Conservation (phyloP, 2,888 invertebrate species). For the Phytoseiulus persimilis region DNA sequence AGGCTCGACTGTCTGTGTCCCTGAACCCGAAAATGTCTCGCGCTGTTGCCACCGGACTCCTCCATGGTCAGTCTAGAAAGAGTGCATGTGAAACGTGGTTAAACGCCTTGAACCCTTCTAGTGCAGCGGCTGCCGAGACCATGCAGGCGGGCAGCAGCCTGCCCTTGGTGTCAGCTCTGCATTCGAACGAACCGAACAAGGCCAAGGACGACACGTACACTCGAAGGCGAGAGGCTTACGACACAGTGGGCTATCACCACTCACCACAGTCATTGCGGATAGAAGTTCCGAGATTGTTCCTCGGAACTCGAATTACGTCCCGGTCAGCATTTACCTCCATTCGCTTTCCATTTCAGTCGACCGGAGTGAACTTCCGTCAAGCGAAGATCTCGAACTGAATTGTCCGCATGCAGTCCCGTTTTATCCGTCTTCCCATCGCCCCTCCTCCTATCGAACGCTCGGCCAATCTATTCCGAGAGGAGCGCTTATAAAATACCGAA, state of each 20-base stretch:
- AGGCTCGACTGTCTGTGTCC: background rate
- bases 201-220: conserved; percentile 5
- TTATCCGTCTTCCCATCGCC: background rate
- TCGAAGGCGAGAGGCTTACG: background rate
- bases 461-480: background rate
- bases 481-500: background rate
- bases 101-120: background rate
- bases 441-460: background rate
- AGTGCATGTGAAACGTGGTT: background rate
- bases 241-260: background rate
- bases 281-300: background rate
- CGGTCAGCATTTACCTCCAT: background rate
- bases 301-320: background rate
- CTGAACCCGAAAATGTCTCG: background rate
- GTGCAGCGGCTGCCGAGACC: background rate
- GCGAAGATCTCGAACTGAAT: background rate
- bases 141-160: background rate
- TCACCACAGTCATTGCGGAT: background rate
- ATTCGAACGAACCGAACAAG: background rate
- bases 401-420: background rate
- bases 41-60: background rate
- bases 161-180: background rate
- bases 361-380: background rate
- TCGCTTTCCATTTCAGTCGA: background rate
- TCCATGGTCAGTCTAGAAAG: background rate